Base-by-base conservation (phyloP, 1,140 invertebrate species). In the Cherax destructor region DNA sequence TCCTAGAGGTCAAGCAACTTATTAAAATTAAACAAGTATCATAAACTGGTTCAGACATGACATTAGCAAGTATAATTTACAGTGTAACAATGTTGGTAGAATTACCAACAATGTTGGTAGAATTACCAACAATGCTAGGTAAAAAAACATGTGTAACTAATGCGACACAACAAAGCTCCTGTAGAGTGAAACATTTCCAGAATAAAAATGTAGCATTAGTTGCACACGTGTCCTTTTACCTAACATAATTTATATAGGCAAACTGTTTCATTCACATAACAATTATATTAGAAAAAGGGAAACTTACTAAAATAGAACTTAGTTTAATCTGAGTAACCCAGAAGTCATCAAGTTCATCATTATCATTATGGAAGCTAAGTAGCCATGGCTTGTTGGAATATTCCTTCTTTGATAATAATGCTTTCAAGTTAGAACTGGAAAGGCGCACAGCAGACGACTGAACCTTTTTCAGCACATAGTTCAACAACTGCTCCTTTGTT, bases 241-340 rank as follows among this genome's bases (percentile, higher is more conserved):
- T 41, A 41, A 41, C 2, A 41, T 41, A 41, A 41, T 41, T 41
- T 41, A 41, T 41, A 41, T 41, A 1, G 30, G 30, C 30, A 41
- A 41, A 41, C 3, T 56, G 1, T 56, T 56, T 56, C 52, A 56
- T 10, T 56, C 52, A 56, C 52, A 10, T 56, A 56, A 56, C 52
- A 1, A 56, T 13, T 13, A 56, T 56, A 41, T 56, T 13, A 56
- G 52, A 86, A 76, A 13, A 2, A 86, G 41, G 2, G 69, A 49
- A 83, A 95, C 95, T 95, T 95, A 97, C 96, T 95, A 97, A 95
- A 93, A 96, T 96, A 5, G 96, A 95, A 83, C 96, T 95, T 61
- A 97, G 93, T 95, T 96, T 96, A 18, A 95, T 94, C 91, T 94
- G 94, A n/a, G 95, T 95, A 94, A 16, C 93, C 92, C 77, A 94